Base-by-base conservation (phyloP, 2,797 vertebrate species). In the Lepidocolaptes lacrymiger region DNA sequence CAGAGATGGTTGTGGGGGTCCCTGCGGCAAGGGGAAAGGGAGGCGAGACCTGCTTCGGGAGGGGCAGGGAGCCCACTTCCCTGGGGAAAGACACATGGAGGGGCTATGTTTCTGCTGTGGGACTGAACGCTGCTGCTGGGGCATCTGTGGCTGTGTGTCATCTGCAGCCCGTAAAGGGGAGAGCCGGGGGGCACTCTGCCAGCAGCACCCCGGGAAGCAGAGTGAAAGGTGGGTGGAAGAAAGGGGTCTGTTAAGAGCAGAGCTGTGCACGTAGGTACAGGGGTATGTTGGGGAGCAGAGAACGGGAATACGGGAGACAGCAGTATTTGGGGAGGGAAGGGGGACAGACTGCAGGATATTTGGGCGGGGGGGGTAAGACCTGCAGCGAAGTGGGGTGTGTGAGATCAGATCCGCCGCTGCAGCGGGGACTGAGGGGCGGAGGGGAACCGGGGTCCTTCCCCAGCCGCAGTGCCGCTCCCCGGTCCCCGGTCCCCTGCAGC, bases 81-180 rank as follows among this genome's bases (percentile, higher is more conserved):
- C 48, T 10, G 16, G 11, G 10, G 5, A 3, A 36, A 14, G 20
- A 14, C 22, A 20, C 41, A 20, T 0, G 1, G 18, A 10, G 14
- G 30, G 54, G 27, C 12, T 43, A 30, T 55, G 36, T 71, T 30
- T 69, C 27, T 19, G 6, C 21, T 14, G 5, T 46, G 48, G 36
- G n/a, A 59, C 61, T 32, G 43, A 84, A 27, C 10, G 49, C 64
- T 80, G 51, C 68, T 74, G 77, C 18, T 63, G 69, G 61, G 62
- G 10, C 61, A 54, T 56, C 61, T 22, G 5, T 51, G 36, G 24
- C 2, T 4, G 27, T 7, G 27, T 21, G 52, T 49, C n/a, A 73
- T 30, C 23, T 62, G 22, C 83, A 54, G 32, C 67, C 59, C n/a
- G 4, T 61, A 43, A 63, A 69, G 26, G 36, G n/a, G 34, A 36